Conservation (phyloP, 1,140 invertebrate genomes). For the Euura lappo region DNA sequence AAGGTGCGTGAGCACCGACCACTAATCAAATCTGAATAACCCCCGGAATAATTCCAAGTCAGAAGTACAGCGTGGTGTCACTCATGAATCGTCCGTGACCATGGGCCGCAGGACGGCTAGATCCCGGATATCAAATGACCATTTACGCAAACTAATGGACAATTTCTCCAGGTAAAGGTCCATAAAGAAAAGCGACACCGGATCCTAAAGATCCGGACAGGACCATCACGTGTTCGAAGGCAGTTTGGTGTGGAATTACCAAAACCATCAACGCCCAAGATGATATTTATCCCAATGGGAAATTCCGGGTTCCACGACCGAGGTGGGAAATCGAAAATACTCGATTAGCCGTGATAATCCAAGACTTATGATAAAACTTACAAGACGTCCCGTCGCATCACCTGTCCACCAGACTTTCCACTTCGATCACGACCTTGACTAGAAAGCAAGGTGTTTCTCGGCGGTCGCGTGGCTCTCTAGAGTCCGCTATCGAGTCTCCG, state of each 20-base stretch:
- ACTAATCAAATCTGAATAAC: background rate
- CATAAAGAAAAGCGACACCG: background rate
- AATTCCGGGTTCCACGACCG: too few relatives aligned
- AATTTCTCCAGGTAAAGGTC: constrained; percentile 3
- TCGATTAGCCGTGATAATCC: background rate
- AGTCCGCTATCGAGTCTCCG: too few relatives aligned
- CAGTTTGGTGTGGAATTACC: too few relatives aligned
- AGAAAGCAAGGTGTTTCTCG: background rate
- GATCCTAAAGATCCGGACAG: background rate
- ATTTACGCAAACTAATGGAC: background rate
- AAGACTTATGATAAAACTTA: background rate
- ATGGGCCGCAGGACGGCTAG: constrained; percentile 35
- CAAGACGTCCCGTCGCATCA: background rate
- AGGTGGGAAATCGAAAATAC: background rate
- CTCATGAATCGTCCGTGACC: constrained; percentile 53
- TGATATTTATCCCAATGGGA: too few relatives aligned
- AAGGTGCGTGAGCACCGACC: background rate
- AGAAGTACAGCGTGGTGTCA: too few relatives aligned
- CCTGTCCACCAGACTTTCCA: constrained; percentile 1
- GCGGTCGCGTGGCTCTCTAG: background rate
- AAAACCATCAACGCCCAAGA: too few relatives aligned
- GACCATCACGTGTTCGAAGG: too few relatives aligned
- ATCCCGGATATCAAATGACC: constrained; percentile 20
- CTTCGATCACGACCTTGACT: background rate
- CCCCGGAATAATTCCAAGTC: background rate